Conservation (phyloP, 1,140 invertebrate species). For the Pogonognathellus flavescens region DNA sequence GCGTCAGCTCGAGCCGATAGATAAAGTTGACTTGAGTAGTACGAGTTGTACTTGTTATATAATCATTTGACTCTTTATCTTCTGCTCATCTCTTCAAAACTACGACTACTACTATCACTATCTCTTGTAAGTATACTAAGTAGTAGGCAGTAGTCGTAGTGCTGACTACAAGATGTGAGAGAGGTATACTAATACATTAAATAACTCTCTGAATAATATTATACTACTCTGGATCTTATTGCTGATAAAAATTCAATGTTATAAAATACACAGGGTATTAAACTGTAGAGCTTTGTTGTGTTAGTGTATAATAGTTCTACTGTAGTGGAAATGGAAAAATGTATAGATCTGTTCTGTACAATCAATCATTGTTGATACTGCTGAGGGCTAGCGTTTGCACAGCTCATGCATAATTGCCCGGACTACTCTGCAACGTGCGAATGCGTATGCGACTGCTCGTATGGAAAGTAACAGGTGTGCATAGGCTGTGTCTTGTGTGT, state of each 20-base stretch:
- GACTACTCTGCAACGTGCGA: conserved; percentile 31
- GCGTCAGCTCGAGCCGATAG: conserved; percentile 26
- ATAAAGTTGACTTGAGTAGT: conserved; percentile 1
- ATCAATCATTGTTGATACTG: conserved; percentile 33
- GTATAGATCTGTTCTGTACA: conserved; percentile 33
- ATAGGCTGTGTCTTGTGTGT: neutral
- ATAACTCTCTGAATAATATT: neutral
- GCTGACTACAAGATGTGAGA: too few species aligned
- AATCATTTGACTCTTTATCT: neutral
- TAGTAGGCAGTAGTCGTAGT: neutral
- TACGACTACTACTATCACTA: neutral
- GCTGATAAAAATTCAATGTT: neutral
- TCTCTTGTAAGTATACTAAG: neutral
- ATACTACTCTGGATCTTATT: neutral
- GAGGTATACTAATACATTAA: too few species aligned
- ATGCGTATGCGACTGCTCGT: neutral
- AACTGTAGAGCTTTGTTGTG: neutral
- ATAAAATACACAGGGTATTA: neutral
- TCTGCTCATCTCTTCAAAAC: neutral
- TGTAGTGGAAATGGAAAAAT: conserved; percentile 23
- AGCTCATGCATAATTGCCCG: conserved; percentile 47
- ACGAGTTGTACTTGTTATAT: neutral
- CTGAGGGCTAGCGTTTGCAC: conserved; percentile 42
- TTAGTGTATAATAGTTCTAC: neutral
- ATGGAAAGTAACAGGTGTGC: conserved; percentile 17